phyloP scores from a whole-genome alignment of 2,888 invertebrate genomes.

The Hypena proboscidalis region DNA sequence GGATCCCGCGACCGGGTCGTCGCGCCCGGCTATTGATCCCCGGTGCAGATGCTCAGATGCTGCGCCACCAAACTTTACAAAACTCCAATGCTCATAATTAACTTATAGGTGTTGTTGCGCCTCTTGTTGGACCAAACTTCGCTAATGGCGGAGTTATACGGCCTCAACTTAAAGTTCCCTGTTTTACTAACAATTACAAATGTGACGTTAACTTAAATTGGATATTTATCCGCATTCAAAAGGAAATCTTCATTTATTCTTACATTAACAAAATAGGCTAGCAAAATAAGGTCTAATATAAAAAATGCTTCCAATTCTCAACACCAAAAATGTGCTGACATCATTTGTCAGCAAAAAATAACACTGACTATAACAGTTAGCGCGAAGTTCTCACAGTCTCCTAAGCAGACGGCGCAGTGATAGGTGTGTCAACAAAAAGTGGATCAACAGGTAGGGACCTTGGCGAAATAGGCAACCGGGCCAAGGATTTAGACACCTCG shows the following conservation, averaged over 20 bases:
- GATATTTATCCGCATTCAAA: too few relatives aligned
- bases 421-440: slow-evolving; percentile 54
- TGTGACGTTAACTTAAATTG: slow-evolving; percentile 4
- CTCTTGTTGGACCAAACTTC: slow-evolving; percentile 11
- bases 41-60: slow-evolving; percentile 46
- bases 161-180: background rate
- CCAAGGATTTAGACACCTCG: slow-evolving; percentile 55
- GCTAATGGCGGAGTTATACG: slow-evolving; percentile 13
- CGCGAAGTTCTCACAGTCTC: slow-evolving; percentile 33
- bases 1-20: slow-evolving; percentile 63
- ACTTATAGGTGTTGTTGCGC: slow-evolving; percentile 16
- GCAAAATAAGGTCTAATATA: background rate
- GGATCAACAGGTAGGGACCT: slow-evolving; percentile 61
- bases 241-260: too few relatives aligned
- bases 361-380: slow-evolving; percentile 1
- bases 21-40: slow-evolving; percentile 63
- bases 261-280: background rate
- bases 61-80: slow-evolving; percentile 36
- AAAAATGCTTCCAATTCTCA: background rate
- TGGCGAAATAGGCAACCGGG: slow-evolving; percentile 57
- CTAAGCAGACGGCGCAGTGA: slow-evolving; percentile 31
- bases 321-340: background rate
- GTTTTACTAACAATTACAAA: slow-evolving; percentile 8
- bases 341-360: background rate
- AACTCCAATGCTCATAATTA: slow-evolving; percentile 24